Evolutionary conservation across 1,140 invertebrate species (phyloP).

Genomic region (Asbolus verrucosus): DNA sequence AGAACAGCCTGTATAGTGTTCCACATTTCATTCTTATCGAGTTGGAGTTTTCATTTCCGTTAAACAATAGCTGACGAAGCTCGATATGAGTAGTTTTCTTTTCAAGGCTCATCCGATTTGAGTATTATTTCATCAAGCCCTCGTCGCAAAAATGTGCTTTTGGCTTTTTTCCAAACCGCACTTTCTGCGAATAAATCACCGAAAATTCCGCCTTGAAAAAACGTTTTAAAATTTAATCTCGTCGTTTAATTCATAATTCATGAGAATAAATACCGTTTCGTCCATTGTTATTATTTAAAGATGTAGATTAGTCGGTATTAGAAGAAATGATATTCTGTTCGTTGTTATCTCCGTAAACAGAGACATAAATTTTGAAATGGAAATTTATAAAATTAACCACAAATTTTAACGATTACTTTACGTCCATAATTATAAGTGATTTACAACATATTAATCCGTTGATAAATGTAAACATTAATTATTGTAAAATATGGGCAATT

Average conservation of each 20-base stretch:
- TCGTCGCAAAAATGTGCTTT: conserved; percentile 13
- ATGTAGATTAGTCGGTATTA: conserved; percentile 32
- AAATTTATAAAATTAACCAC: conserved; percentile 47
- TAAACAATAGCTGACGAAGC: too few species aligned
- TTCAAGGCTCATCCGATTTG: conserved; percentile 13
- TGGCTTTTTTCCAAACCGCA: conserved; percentile 38
- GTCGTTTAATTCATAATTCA: conserved; percentile 32
- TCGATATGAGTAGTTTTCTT: background rate
- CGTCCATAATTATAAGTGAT: conserved; percentile 53
- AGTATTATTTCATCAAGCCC: conserved; percentile 5
- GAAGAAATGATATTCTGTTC: conserved; percentile 19
- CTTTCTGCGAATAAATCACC: conserved; percentile 31
- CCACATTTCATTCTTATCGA: too few species aligned
- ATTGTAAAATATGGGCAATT: conserved; percentile 57
- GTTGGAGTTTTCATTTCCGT: background rate
- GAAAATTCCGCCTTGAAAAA: conserved; percentile 30
- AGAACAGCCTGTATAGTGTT: too few species aligned
- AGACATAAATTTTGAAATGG: conserved; percentile 39
- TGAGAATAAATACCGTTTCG: conserved; percentile 16
- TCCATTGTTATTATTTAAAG: conserved; percentile 28
- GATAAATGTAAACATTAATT: conserved; percentile 58
- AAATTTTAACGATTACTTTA: conserved; percentile 50
- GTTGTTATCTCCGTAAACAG: conserved; percentile 34
- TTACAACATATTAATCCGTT: conserved; percentile 54
- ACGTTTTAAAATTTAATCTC: conserved; percentile 36